Conservation (phyloP, 2,888 invertebrate genomes). For the Morpho achilles region DNA sequence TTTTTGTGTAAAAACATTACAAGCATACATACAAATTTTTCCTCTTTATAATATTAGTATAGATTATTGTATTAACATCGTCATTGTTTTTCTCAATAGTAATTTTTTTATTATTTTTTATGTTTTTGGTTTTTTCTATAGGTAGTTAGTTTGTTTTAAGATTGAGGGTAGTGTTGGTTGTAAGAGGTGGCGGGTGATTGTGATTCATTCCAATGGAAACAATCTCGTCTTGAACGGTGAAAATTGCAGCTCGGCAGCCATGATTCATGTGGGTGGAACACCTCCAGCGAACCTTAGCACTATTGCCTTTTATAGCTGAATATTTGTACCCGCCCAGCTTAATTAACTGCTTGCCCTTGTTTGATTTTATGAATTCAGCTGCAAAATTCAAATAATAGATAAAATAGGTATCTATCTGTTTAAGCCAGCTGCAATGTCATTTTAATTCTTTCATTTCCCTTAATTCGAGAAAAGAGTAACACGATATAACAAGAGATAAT, state of each 20-base stretch:
- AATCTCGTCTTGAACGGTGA: slow-evolving; percentile 24
- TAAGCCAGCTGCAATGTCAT: too few relatives aligned
- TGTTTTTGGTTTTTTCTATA: neutral
- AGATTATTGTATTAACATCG: too few relatives aligned
- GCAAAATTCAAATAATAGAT: neutral
- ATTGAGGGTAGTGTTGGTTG: neutral
- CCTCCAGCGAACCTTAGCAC: slow-evolving; percentile 36
- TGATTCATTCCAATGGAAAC: neutral
- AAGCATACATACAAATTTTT: too few relatives aligned
- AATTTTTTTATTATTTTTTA: too few relatives aligned
- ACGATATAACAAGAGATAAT: too few relatives aligned
- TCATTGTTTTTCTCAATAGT: too few relatives aligned
- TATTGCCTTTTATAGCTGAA: neutral
- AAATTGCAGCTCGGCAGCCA: slow-evolving; percentile 38
- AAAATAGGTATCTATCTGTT: too few relatives aligned
- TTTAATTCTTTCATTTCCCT: too few relatives aligned
- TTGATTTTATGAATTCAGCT: slow-evolving; percentile 6
- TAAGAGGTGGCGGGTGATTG: slow-evolving; percentile 3
- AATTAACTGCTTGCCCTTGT: neutral
- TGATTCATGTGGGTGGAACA: slow-evolving; percentile 42
- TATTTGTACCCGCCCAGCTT: neutral
- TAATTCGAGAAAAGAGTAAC: too few relatives aligned
- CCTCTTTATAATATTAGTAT: too few relatives aligned
- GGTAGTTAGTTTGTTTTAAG: too few relatives aligned
- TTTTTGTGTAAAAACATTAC: too few relatives aligned